Percentiles rank a stretch among this genome's conserved stretches.
These are phyloP conservation scores for Gnatocerus cornutus DNA, from an alignment of 2,888 invertebrate genomes.

Conservation along the genomic window DNA sequence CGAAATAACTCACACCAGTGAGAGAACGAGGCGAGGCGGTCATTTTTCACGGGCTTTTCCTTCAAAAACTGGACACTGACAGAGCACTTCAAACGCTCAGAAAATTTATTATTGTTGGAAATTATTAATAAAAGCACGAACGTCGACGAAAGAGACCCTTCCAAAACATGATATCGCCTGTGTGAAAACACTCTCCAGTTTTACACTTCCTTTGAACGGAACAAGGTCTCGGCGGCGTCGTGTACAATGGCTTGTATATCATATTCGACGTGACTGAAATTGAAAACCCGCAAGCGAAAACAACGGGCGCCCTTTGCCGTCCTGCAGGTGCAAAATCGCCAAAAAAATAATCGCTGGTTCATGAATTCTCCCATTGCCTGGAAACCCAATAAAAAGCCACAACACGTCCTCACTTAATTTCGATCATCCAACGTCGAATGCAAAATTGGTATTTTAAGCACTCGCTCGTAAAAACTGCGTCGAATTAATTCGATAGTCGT, in stretches of 20 bases:
- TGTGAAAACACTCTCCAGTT: conserved; percentile 55
- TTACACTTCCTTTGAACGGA: conserved; percentile 53
- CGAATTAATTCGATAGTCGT: conserved; percentile 31
- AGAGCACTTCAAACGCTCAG: conserved; percentile 52
- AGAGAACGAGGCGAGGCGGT: conserved; percentile 18
- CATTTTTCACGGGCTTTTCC: conserved; percentile 48
- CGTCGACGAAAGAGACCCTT: conserved; percentile 49
- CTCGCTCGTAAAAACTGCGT: conserved; percentile 6
- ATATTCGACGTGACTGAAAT: conserved; percentile 56
- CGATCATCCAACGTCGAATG: not conserved
- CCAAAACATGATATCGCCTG: conserved; percentile 49
- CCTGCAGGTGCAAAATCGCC: conserved; percentile 18
- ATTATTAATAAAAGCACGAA: conserved; percentile 58
- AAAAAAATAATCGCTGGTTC: too few relatives aligned
- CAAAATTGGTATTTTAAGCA: conserved; percentile 1
- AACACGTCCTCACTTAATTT: not conserved
- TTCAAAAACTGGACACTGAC: conserved; percentile 56
- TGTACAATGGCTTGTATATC: conserved; percentile 55
- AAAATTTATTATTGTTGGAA: conserved; percentile 58
- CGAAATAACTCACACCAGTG: conserved; percentile 38
- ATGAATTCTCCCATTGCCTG: too few relatives aligned
- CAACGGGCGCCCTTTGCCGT: conserved; percentile 17
- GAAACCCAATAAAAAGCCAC: not conserved
- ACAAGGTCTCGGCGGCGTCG: conserved; percentile 26
- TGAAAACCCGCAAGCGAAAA: conserved; percentile 33